Conservation (phyloP, 1,140 invertebrate genomes). For the Diploscapter pachys region DNA sequence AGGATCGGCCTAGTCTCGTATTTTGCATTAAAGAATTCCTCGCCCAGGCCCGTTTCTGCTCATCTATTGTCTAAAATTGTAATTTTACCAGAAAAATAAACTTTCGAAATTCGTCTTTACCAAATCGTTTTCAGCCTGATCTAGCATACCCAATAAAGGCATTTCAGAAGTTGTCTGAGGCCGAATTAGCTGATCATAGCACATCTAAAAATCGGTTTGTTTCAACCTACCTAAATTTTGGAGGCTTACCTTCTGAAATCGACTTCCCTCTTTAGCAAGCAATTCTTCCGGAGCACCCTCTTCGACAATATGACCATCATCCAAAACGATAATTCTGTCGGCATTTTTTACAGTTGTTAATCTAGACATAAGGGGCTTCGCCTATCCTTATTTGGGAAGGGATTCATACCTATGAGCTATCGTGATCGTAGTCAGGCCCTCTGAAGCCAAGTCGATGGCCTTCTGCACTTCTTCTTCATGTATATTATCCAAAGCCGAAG, state of each 20-base stretch:
- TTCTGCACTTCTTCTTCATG: constrained; percentile 62
- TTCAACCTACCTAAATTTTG: not conserved
- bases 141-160: no score
- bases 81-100: no score
- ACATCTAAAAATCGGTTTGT: constrained; percentile 6
- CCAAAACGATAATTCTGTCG: constrained; percentile 66
- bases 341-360: constrained; percentile 66
- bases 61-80: no score
- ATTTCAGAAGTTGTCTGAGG: no score
- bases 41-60: no score
- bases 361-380: not conserved
- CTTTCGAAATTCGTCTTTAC: no score
- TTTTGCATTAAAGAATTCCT: no score
- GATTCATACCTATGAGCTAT: constrained; percentile 58
- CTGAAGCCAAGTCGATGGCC: constrained; percentile 60
- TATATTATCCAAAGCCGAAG: constrained; percentile 60
- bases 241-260: constrained; percentile 16
- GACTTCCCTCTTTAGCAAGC: constrained; percentile 52
- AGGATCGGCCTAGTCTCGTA: no score
- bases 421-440: constrained; percentile 62
- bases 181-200: not conserved
- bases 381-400: not conserved
- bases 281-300: constrained; percentile 63
- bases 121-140: no score
- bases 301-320: constrained; percentile 63